phyloP scores from a whole-genome alignment of 2,113 vertebrate genomes.

The Mohoua ochrocephala region DNA sequence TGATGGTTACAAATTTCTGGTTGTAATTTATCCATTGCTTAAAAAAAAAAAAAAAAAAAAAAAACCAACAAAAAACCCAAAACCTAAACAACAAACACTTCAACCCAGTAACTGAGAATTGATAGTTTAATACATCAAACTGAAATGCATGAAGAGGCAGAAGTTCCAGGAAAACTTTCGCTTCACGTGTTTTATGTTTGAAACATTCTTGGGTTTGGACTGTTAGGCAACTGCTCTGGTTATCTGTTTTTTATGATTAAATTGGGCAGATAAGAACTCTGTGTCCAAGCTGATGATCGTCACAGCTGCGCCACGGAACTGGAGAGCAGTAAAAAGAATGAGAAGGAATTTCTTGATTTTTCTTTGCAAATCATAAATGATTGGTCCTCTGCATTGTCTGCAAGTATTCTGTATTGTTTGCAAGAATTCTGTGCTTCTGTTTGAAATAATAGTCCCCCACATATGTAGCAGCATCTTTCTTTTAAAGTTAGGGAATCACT shows the following conservation, averaged over 20 bases:
- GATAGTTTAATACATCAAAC: neutral
- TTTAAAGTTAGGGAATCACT: neutral
- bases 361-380: neutral
- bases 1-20: neutral
- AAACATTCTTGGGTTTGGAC: neutral
- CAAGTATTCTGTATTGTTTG: neutral
- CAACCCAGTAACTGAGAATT: rapidly evolving
- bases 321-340: neutral
- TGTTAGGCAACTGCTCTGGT: neutral
- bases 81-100: neutral
- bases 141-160: neutral
- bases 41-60: neutral
- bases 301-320: neutral
- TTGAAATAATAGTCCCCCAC: neutral
- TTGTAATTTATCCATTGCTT: neutral
- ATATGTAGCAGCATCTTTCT: neutral
- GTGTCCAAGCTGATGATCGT: neutral
- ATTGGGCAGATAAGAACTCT: neutral
- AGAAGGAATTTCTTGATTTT: neutral
- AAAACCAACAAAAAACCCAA: too few relatives aligned
- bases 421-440: neutral
- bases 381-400: neutral
- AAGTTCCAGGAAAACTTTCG: neutral
- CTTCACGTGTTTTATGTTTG: neutral
- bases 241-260: neutral